These are phyloP conservation scores for Phorcus lineatus DNA, from an alignment of 2,888 invertebrate genomes.

Conservation along the genomic window DNA sequence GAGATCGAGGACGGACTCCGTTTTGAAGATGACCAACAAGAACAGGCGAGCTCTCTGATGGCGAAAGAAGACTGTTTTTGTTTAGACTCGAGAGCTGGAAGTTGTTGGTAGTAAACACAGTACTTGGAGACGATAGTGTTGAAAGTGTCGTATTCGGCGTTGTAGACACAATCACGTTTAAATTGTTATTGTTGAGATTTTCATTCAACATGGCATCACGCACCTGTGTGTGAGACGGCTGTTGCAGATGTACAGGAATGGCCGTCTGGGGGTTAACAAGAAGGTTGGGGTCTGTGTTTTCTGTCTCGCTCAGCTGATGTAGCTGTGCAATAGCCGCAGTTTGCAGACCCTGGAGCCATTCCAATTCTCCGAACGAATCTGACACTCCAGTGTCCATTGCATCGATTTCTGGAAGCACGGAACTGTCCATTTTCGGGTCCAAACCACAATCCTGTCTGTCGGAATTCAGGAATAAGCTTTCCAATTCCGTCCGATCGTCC, in stretches of 20 bases:
- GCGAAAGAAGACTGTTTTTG: constrained; percentile 34
- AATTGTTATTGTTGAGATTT: constrained; percentile 1
- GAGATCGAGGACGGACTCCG: constrained; percentile 34
- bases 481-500: constrained; percentile 49
- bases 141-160: background rate
- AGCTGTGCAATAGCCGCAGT: constrained; percentile 9
- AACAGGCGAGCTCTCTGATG: constrained; percentile 61
- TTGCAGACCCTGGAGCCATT: constrained; percentile 57
- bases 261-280: constrained; percentile 94
- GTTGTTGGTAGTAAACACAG: background rate
- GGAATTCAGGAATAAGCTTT: constrained; percentile 46
- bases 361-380: constrained; percentile 47
- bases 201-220: constrained; percentile 33
- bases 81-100: constrained; percentile 13
- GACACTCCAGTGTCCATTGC: constrained; percentile 51
- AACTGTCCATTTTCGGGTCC: constrained; percentile 40
- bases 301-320: constrained; percentile 49
- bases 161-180: constrained; percentile 9
- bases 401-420: constrained; percentile 51
- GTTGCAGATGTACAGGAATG: constrained; percentile 82
- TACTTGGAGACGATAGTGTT: background rate
- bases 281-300: constrained; percentile 74
- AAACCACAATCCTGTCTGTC: constrained; percentile 35
- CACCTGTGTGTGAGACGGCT: constrained; percentile 28
- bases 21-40: constrained; percentile 59